A percentile compares a stretch with the other conserved stretches of the same genome.
Evolutionary conservation across 1,140 invertebrate species (phyloP).

Genomic region (Teleogryllus occipitalis): DNA sequence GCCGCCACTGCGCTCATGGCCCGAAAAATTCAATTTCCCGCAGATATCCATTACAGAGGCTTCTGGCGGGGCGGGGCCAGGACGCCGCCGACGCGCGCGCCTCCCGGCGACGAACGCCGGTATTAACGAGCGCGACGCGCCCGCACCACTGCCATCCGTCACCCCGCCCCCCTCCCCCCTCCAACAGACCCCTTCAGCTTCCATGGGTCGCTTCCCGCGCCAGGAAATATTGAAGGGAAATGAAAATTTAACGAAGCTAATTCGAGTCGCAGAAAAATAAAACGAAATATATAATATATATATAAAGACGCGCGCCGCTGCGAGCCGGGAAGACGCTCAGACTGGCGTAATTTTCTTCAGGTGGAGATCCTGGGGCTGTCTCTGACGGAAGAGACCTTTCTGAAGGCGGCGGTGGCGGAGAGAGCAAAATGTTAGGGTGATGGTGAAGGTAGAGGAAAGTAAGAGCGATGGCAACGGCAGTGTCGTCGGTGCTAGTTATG

Average conservation of each 20-base stretch:
- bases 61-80: neutral
- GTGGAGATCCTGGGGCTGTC: neutral
- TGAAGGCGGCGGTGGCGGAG: neutral
- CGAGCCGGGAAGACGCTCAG: neutral
- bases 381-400: neutral
- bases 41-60: neutral
- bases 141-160: neutral
- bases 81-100: neutral
- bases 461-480: too few species aligned
- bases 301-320: neutral
- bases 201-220: neutral
- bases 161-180: neutral
- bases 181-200: neutral
- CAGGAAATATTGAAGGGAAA: neutral
- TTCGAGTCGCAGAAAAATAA: neutral
- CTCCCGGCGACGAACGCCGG: neutral
- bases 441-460: too few species aligned
- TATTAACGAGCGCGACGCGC: neutral
- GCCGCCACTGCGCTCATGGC: neutral
- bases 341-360: neutral
- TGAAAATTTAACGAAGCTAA: neutral
- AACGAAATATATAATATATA: neutral
- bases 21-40: neutral
- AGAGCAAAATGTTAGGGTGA: too few species aligned
- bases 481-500: too few species aligned